Evolutionary conservation across 1,140 invertebrate genomes (phyloP), one percentile per base, ranked within the genome.

Genomic region (Arion vulgaris): DNA sequence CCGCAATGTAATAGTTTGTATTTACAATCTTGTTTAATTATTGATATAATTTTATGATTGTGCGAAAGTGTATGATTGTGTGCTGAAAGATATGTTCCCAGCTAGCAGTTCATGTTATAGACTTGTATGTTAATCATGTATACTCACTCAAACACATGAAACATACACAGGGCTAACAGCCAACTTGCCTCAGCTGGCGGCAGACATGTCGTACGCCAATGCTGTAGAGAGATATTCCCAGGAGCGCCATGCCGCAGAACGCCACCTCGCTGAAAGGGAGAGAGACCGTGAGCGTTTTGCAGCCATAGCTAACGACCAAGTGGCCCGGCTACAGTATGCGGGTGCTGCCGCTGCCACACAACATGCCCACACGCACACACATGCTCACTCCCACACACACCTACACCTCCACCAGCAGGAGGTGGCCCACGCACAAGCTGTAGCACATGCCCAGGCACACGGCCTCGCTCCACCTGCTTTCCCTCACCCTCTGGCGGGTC

Each of bases 311-410:
- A 77, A 57, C 23, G 84, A 86, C 72, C 85, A 75, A 19, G 68
- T 81, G 95, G 96, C 87, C 95, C 89, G 72, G 51, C 75, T 84
- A 68, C 80, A 81, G 72, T 74, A 77, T 45, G 85, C 86, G 5
- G 83, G 85, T 17, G 28, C 72, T 39, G 53, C 53, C 23, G 53
- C 53, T 57, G 62, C 62, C 28, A 82, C 95, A 95, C 92, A 96
- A 86, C 96, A 96, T 81, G 90, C 92, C 41, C 96, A 97, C 91
- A 95, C 96, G 77, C 97, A 98, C 93, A 96, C 96, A 88, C 97
- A 94, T 84, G 91, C 93, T 75, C 94, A 94, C 87, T 91, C 93
- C 45, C 94, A 98, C 94, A 96, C 96, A 86, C 96, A 97, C 94
- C 95, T 97, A 90, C 96, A 97, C 93, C 94, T 97, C 90, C 96